phyloP scores from a whole-genome alignment of 2,113 vertebrate genomes.

The Sturnira hondurensis region DNA sequence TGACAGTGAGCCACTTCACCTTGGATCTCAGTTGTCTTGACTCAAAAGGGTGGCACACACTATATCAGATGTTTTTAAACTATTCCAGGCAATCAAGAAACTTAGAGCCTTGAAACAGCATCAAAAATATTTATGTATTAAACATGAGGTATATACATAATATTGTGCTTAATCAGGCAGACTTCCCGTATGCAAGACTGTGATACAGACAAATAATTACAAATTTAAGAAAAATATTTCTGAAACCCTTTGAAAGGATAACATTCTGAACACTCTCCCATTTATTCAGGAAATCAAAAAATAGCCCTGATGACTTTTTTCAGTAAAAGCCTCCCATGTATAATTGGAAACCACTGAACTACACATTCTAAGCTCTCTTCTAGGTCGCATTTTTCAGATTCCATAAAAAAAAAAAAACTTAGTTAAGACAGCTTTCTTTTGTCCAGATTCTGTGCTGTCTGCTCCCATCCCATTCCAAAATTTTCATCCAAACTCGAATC shows the following conservation, averaged over 20 bases:
- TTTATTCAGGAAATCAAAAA: background rate
- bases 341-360: background rate
- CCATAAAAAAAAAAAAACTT: background rate
- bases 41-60: background rate
- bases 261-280: background rate
- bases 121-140: background rate
- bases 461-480: background rate
- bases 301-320: background rate
- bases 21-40: background rate
- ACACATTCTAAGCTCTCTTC: background rate
- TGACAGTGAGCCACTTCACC: background rate
- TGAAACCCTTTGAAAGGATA: background rate
- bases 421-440: background rate
- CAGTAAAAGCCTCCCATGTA: background rate
- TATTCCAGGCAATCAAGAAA: background rate
- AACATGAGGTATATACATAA: background rate
- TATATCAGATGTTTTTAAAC: background rate
- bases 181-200: background rate
- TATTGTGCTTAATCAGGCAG: background rate
- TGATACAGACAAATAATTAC: background rate
- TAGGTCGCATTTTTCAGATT: background rate
- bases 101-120: background rate
- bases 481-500: background rate
- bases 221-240: background rate
- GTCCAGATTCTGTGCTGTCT: background rate